Evolutionary conservation across 2,888 invertebrate genomes (phyloP), one percentile per base, ranked within the genome.

Genomic region (Shargacucullia verbasci): DNA sequence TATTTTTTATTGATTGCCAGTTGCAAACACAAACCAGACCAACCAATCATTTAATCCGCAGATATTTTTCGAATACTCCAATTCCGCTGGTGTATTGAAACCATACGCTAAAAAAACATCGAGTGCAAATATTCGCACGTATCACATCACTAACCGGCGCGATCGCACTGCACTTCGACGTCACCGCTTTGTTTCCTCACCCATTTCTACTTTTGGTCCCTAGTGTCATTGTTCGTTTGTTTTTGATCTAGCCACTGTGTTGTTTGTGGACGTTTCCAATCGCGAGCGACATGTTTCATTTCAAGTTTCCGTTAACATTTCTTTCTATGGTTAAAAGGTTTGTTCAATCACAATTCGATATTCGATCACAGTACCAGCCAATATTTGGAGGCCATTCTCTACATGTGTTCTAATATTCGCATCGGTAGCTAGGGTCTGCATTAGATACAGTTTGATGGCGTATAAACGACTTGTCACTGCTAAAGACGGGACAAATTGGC

Each of bases 151-250:
- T 63, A 63, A 25, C 45, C 38, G 53, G 14, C 35, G 29, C 70
- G 55, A 53, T 69, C 43, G 52, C 29, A 29, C 45, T 56, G 53
- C 48, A 52, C 58, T 69, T 46, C 65, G 65, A 67, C 69, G 61
- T 55, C 35, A 69, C 34, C 40, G 63, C 70, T 78, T 73, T 77
- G 71, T 80, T 62, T 68, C 54, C 64, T 60, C 64, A 59, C 54
- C 68, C 67, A 69, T 69, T 78, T 59, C 62, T 55, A 73, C 59
- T 75, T 69, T 73, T 78, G 76, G 78, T 78, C 69, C 70, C 68
- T 66, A 50, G 69, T 70, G 70, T 63, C 60, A 56, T 46, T 63
- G 67, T 68, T 59, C 67, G 61, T 78, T 79, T 74, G 69, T 59
- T 72, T 78, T 74, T 74, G 59, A 65, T 66, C 50, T 60, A 59